Base-by-base conservation (phyloP, 2,888 invertebrate species). In the Diarsia dahlii region DNA sequence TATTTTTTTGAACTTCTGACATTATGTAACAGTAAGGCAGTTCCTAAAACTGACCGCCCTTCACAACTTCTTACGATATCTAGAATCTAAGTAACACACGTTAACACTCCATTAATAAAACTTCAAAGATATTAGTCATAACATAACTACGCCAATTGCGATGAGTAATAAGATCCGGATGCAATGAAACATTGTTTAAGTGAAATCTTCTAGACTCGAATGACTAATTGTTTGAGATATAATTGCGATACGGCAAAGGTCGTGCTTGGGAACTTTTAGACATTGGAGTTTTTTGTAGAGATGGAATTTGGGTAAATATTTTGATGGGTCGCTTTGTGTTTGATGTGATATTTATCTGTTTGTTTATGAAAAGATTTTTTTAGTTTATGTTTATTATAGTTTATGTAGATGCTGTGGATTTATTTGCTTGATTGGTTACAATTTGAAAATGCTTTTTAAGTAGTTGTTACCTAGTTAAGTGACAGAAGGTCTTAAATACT, bases 91-190 rank as follows among this genome's bases (percentile, higher is more conserved):
- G 6, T 8, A n/a, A 18, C 45, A 8, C 45, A 5, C n/a, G 23
- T 45, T 15, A 82, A 10, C 56, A 65, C 81, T 81, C 81, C 81
- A 84, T 80, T 80, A 46, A 20, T 60, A 52, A 62, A 54, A 39
- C n/a, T 28, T 70, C 69, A 23, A 45, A n/a, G 48, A 5, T 50
- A 75, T 81, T 81, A 81, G 66, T 84, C 78, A 85, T 68, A 76
- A 45, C 71, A 60, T 54, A 87, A 81, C 34, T 60, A 81, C 78
- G 83, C 74, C 71, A 82, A 80, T 79, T 87, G 78, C 81, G 82
- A 81, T 90, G 90, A 90, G 85, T 89, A 89, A 90, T 73, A 81
- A 74, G 50, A 84, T 85, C 86, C 89, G 89, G 86, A 86, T 84
- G 85, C 78, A 87, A 85, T 83, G 82, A 75, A 77, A 76, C 77